A percentile compares a stretch with the other conserved stretches of the same genome.
phyloP scores from a whole-genome alignment of 1,140 invertebrate species.

The Eulimnadia texana region DNA sequence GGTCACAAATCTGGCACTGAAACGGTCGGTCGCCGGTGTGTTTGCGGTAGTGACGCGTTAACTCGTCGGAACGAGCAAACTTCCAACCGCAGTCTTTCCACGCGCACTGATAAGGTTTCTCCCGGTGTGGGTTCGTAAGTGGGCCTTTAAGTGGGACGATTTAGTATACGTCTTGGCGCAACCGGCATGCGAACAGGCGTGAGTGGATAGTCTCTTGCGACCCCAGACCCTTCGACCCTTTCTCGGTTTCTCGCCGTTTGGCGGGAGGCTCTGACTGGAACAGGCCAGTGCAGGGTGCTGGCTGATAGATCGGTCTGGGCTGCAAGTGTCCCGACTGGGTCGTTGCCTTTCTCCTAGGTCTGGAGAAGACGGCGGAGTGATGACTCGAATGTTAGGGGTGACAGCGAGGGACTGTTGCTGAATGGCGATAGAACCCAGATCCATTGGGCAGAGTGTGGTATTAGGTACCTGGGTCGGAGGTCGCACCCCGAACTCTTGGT shows the following conservation, averaged over 20 bases:
- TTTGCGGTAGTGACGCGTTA: slow-evolving; percentile 44
- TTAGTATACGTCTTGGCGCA: slow-evolving; percentile 52
- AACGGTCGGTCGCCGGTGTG: slow-evolving; percentile 43
- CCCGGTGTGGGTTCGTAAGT: slow-evolving; percentile 46
- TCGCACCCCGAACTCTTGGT: slow-evolving; percentile 23
- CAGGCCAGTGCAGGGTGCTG: slow-evolving; percentile 22
- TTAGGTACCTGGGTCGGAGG: background rate
- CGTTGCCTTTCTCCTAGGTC: slow-evolving; percentile 26
- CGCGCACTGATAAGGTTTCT: slow-evolving; percentile 63
- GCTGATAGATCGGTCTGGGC: slow-evolving; percentile 8
- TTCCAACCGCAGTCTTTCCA: slow-evolving; percentile 57
- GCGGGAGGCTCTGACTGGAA: slow-evolving; percentile 12
- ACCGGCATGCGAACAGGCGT: slow-evolving; percentile 43
- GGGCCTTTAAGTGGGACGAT: slow-evolving; percentile 51
- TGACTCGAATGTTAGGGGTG: slow-evolving; percentile 23
- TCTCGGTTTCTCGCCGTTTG: slow-evolving; percentile 1
- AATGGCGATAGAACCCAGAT: slow-evolving; percentile 11
- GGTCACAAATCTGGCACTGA: slow-evolving; percentile 41
- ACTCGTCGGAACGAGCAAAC: slow-evolving; percentile 50
- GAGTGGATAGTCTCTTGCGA: slow-evolving; percentile 38
- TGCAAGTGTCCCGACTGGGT: slow-evolving; percentile 1
- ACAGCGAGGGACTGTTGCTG: background rate
- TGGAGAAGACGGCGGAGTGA: slow-evolving; percentile 40
- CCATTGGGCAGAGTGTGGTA: slow-evolving; percentile 12
- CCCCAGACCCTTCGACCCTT: slow-evolving; percentile 33